phyloP scores from a whole-genome alignment of 1,140 invertebrate genomes.

The Zelostemma sp. region DNA sequence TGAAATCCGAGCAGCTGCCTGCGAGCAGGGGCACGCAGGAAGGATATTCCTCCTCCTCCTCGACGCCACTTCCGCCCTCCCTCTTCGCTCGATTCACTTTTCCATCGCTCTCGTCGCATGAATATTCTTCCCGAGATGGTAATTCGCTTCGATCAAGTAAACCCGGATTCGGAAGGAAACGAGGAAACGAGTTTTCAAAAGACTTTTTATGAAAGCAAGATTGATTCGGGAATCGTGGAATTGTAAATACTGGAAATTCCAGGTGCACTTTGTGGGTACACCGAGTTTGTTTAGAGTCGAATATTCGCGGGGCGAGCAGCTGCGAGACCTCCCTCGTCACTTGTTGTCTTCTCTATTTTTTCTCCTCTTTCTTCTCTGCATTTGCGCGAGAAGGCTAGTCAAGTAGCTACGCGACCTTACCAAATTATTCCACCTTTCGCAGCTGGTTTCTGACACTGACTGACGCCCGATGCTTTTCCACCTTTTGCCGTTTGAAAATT shows the following conservation, averaged over 20 bases:
- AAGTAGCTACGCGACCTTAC: constrained; percentile 47
- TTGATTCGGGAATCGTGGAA: too few species aligned
- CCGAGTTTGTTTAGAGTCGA: constrained; percentile 40
- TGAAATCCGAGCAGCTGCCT: constrained; percentile 62
- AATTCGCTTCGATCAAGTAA: too few species aligned
- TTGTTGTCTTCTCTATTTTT: constrained; percentile 36
- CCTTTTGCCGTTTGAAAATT: too few species aligned
- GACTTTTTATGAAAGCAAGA: too few species aligned
- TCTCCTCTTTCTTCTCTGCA: constrained; percentile 33
- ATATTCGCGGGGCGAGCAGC: constrained; percentile 44
- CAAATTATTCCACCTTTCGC: constrained; percentile 48
- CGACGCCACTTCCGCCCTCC: constrained; percentile 36
- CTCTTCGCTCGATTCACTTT: constrained; percentile 14
- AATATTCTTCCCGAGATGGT: too few species aligned
- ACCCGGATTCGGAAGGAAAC: too few species aligned
- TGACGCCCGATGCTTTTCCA: constrained; percentile 28
- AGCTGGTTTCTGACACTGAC: constrained; percentile 42
- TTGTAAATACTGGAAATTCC: too few species aligned
- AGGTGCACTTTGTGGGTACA: constrained; percentile 41
- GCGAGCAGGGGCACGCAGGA: constrained; percentile 43
- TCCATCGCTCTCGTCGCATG: too few species aligned
- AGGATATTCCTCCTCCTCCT: constrained; percentile 54
- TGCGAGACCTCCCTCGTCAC: constrained; percentile 48
- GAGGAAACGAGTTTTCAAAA: too few species aligned
- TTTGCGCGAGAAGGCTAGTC: constrained; percentile 33